Percentiles rank a stretch among this genome's conserved stretches.
Evolutionary conservation across 2,113 vertebrate genomes (phyloP).

Genomic region (Trichechus manatus): DNA sequence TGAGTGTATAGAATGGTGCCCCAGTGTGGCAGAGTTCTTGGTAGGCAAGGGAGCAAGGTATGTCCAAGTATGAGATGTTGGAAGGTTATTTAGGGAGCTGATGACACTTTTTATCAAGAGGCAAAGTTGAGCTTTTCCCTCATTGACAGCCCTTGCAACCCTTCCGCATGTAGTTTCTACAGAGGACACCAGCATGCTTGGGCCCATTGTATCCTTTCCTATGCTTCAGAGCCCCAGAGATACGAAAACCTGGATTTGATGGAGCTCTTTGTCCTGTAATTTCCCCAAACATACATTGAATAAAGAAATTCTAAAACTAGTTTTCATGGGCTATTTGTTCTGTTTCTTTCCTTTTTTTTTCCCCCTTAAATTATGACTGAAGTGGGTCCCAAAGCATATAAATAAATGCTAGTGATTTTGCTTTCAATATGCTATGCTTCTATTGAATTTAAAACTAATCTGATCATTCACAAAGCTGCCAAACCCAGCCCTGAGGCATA

Average conservation of each 20-base stretch:
- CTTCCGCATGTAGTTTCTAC: background rate
- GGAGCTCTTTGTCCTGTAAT: constrained; percentile 4
- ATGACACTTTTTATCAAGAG: background rate
- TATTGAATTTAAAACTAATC: constrained; percentile 56
- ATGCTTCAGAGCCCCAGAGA: background rate
- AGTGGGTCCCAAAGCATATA: background rate
- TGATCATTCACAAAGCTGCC: constrained; percentile 62
- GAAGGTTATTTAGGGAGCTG: background rate
- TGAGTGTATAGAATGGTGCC: background rate
- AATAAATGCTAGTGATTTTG: background rate
- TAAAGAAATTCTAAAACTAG: constrained; percentile 48
- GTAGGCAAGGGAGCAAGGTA: background rate
- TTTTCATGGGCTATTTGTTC: constrained; percentile 30
- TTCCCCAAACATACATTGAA: constrained; percentile 1
- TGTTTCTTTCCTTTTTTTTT: background rate
- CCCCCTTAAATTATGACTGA: constrained; percentile 52
- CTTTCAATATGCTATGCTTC: background rate
- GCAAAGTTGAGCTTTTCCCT: background rate
- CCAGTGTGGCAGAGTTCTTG: background rate
- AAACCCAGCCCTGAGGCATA: constrained; percentile 46
- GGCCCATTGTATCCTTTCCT: background rate
- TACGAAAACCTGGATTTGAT: background rate
- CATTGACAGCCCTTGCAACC: background rate
- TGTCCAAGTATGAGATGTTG: background rate
- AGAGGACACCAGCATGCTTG: background rate